Evolutionary conservation across 2,113 vertebrate genomes (phyloP), one percentile per base, ranked within the genome.

Genomic region (Megaptera novaeangliae): DNA sequence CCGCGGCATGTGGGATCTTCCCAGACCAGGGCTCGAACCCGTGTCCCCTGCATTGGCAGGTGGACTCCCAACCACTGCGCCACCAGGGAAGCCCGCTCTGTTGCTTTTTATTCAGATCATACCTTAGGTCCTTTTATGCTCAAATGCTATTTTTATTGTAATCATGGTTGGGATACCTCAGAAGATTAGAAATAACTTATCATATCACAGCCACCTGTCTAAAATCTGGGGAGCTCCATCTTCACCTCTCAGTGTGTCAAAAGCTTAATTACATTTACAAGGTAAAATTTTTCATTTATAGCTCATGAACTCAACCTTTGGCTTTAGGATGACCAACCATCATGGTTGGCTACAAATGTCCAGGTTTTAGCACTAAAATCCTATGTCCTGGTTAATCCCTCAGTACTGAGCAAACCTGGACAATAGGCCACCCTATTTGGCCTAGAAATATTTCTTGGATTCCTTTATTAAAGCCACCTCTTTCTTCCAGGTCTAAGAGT

Each of bases 221-320:
- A 44, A 94, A 85, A 74, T 90, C 66, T 94, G 34, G 75, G 36
- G 27, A 66, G 59, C n/a, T 92, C 46, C 29, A 88, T 12, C 12
- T 55, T 92, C 20, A 55, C 8, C 9, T 75, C 27, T 88, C 13
- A 75, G 31, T 82, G 27, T 88, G 25, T 66, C 63, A 93, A 77
- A 89, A 92, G 11, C 6, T 55, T 77, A 94, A 68, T 46, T 91
- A 59, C 39, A 92, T 95, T 94, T 92, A 55, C 8, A 96, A 69
- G 49, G 6, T 46, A n/a, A 71, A 88, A 41, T 14, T 69, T 84
- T 81, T 55, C 3, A 86, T 74, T 95, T 88, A 23, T 61, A 68
- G 61, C 34, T 68, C 46, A 63, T 61, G 7, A 88, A 64, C 57
- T 93, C n/a, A 77, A 29, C 2, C 13, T 92, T 39, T 91, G 71